phyloP scores from a whole-genome alignment of 2,113 vertebrate species.

The Aegotheles bennettii region DNA sequence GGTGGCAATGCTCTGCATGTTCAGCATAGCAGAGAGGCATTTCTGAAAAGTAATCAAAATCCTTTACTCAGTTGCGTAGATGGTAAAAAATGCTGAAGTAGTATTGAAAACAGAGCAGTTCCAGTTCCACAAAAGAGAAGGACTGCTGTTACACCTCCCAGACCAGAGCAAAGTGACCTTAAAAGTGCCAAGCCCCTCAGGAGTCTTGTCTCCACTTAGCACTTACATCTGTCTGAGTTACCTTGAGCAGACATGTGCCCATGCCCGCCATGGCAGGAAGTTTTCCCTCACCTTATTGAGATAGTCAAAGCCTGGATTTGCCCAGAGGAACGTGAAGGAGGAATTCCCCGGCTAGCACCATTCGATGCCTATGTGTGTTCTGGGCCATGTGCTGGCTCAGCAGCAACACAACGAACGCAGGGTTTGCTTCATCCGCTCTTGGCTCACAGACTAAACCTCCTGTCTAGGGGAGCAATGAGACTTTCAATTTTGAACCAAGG shows the following conservation, averaged over 20 bases:
- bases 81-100: background rate
- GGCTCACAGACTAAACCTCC: background rate
- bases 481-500: background rate
- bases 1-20: background rate
- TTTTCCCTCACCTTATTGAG: background rate
- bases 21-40: background rate
- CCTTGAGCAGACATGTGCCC: background rate
- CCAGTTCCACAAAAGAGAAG: background rate
- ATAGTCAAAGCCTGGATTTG: background rate
- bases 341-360: background rate
- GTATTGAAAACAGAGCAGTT: background rate
- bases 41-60: background rate
- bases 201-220: background rate
- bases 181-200: background rate
- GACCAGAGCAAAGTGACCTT: background rate
- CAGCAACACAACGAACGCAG: fast-evolving
- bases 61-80: background rate
- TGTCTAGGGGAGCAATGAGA: background rate
- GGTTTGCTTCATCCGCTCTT: background rate
- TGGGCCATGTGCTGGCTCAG: background rate
- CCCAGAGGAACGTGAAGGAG: background rate
- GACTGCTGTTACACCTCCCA: background rate
- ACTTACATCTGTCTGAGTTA: background rate
- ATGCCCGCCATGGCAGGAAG: background rate
- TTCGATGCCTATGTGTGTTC: fast-evolving